Percentiles rank a stretch among this genome's conserved stretches.
Evolutionary conservation across 2,797 vertebrate genomes (phyloP).

Genomic region (Lateolabrax maculatus): DNA sequence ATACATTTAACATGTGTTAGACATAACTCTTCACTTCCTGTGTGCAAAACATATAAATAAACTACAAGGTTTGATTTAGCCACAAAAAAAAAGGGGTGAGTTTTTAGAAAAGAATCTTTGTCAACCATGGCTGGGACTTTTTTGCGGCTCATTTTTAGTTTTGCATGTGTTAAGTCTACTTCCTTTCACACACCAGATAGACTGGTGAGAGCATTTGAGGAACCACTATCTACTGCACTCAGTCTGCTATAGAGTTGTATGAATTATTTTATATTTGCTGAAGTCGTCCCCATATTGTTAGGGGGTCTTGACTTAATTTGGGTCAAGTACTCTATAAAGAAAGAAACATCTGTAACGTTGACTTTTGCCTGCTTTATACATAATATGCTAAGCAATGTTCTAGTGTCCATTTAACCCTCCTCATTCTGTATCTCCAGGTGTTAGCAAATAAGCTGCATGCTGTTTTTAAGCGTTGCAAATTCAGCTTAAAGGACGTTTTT

Average conservation of each 20-base stretch:
- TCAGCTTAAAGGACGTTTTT: constrained; percentile 13
- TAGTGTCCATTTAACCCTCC: constrained; percentile 11
- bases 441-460: constrained; percentile 7
- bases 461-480: constrained; percentile 35
- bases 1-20: background rate
- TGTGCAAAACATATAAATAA: constrained; percentile 25
- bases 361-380: background rate
- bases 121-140: background rate
- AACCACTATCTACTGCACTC: constrained; percentile 45
- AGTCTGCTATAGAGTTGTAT: constrained; percentile 7
- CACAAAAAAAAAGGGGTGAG: too few species aligned
- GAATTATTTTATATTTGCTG: background rate
- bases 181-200: constrained; percentile 55
- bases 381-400: constrained; percentile 16
- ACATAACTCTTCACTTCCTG: constrained; percentile 25
- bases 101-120: background rate
- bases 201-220: constrained; percentile 22
- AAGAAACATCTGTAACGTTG: background rate
- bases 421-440: constrained; percentile 26
- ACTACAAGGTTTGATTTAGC: constrained; percentile 17
- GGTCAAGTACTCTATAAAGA: constrained; percentile 18
- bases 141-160: constrained; percentile 9
- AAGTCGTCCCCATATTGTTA: background rate
- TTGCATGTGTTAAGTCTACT: constrained; percentile 41
- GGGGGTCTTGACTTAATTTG: background rate